These are phyloP conservation scores for Clistopyga incitator DNA, from an alignment of 2,888 invertebrate species.

Conservation along the genomic window DNA sequence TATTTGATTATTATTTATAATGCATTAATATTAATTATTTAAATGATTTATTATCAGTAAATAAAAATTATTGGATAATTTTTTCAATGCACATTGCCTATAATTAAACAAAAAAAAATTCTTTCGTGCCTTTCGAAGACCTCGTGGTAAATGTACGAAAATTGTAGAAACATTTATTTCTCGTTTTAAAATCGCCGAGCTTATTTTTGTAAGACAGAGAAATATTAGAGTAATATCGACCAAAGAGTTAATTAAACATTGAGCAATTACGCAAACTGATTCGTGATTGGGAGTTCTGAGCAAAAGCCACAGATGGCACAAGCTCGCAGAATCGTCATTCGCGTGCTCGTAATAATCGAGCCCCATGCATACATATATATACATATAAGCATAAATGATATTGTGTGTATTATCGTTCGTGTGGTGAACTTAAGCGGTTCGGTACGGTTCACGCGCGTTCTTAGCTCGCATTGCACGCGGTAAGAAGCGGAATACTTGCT, in stretches of 20 bases:
- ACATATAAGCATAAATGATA: slow-evolving; percentile 17
- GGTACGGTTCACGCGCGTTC: background rate
- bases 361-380: background rate
- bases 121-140: too few species aligned
- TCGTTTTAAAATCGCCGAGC: background rate
- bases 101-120: too few species aligned
- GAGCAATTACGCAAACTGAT: slow-evolving; percentile 36
- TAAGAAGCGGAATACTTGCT: slow-evolving; percentile 36
- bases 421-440: background rate
- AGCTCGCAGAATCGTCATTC: slow-evolving; percentile 74
- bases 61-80: too few species aligned
- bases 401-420: slow-evolving; percentile 3
- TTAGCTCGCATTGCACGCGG: background rate
- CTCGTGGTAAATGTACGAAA: too few species aligned
- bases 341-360: slow-evolving; percentile 47
- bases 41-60: too few species aligned
- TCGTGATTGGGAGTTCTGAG: slow-evolving; percentile 68
- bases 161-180: too few species aligned
- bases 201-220: too few species aligned
- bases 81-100: too few species aligned
- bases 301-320: slow-evolving; percentile 78
- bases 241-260: slow-evolving; percentile 34
- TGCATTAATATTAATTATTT: too few species aligned
- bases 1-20: too few species aligned
- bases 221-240: background rate